Base-by-base conservation (phyloP, 2,888 invertebrate genomes). In the Tupiocoris notatus region DNA sequence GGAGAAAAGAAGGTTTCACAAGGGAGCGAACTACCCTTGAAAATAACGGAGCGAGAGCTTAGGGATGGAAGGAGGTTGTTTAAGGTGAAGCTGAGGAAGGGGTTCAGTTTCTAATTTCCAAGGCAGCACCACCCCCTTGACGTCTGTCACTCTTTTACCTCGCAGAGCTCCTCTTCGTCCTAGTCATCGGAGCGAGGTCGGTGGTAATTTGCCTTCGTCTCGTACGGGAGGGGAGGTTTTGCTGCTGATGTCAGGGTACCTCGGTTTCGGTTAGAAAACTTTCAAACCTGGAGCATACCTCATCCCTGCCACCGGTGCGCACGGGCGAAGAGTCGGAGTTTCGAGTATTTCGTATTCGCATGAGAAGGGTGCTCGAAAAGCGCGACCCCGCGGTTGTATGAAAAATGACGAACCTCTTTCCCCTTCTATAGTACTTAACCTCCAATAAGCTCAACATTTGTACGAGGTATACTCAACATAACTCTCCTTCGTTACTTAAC, bases 81-180 rank as follows among this genome's bases (percentile, higher is more conserved):
- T n/a, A n/a, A n/a, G n/a, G n/a, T n/a, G n/a, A n/a, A n/a, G n/a
- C n/a, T n/a, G 3, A 21, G 61, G 73, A 25, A 62, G 73, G 63
- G 62, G 73, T 73, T 73, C 62, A 75, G 75, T 75, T 74, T 75
- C 75, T 75, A 75, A 75, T 75, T 75, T 66, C 66, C 66, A 65
- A 59, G 66, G 59, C 66, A 25, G 59, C 65, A 59, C 65, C 75
- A 59, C 39, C 39, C 39, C 39, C 39, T 66, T 75, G 75, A 75
- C 75, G 75, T 75, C 75, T 75, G 75, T 75, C 75, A 75, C 66
- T 75, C 75, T 66, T 75, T 66, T 20, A 54, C 73, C 73, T 62
- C 12, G 39, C 39, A 3, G 12, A 39, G 39, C 54, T 73, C 65
- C 21, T 63, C 63, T 59, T 12, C 59, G 12, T 59, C 59, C 17